Evolutionary conservation across 1,140 invertebrate genomes (phyloP).

Genomic region (Parasteatoda tepidariorum): DNA sequence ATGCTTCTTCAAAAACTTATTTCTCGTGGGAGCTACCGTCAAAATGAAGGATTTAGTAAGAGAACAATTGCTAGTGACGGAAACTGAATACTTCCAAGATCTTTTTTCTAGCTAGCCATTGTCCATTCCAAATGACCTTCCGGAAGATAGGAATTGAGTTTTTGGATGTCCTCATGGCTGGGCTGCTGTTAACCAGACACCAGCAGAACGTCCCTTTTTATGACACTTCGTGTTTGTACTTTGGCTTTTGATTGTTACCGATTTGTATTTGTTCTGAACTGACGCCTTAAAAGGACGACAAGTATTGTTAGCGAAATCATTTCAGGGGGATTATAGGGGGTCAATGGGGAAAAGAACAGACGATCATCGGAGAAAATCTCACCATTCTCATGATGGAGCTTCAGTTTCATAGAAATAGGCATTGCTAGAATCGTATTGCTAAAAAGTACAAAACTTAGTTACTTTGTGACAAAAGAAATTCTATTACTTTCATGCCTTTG

Average conservation of each 20-base stretch:
- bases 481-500: no score
- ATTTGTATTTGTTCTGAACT: conserved; percentile 18
- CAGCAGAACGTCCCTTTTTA: conserved; percentile 40
- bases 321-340: neutral
- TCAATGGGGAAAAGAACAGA: neutral
- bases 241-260: conserved; percentile 39
- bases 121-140: conserved; percentile 55
- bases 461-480: no score
- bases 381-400: neutral
- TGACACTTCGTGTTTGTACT: conserved; percentile 45
- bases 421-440: no score
- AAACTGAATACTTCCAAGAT: conserved; percentile 39
- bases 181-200: conserved; percentile 28
- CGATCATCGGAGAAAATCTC: neutral
- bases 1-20: conserved; percentile 27
- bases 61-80: conserved; percentile 41
- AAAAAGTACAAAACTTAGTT: no score
- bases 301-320: conserved; percentile 26
- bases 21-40: neutral
- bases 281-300: neutral
- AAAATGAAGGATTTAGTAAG: conserved; percentile 34
- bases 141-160: conserved; percentile 32
- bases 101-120: conserved; percentile 20
- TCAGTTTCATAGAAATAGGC: no score
- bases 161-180: neutral